Percentiles rank a stretch among this genome's conserved stretches.
phyloP scores from a whole-genome alignment of 2,888 invertebrate species.

The Cinara cedri region DNA sequence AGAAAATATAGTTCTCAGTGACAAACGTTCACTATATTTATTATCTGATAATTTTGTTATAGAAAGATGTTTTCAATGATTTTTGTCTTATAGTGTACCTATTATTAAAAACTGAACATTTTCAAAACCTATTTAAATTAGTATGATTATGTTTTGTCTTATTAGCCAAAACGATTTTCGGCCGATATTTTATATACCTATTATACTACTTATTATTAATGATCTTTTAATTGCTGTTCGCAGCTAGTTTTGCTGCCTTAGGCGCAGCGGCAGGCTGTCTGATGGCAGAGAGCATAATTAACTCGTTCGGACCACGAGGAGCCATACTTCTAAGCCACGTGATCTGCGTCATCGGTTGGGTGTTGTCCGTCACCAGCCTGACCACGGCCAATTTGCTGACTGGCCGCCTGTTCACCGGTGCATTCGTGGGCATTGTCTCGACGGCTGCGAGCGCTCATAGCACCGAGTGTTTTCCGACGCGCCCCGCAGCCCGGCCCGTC shows the following conservation, averaged over 20 bases:
- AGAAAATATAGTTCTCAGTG: too few relatives aligned
- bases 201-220: too few relatives aligned
- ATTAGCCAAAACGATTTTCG: too few relatives aligned
- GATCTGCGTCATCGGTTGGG: conserved; percentile 42
- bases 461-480: conserved; percentile 44
- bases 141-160: too few relatives aligned
- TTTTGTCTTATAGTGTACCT: too few relatives aligned
- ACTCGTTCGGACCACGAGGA: conserved; percentile 39
- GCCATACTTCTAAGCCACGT: conserved; percentile 38
- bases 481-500: conserved; percentile 38
- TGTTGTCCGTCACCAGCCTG: conserved; percentile 29
- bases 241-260: conserved; percentile 39
- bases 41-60: too few relatives aligned
- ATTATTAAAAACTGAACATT: too few relatives aligned
- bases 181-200: too few relatives aligned
- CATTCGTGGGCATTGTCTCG: conserved; percentile 33
- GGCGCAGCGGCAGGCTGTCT: conserved; percentile 38
- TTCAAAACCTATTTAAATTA: too few relatives aligned
- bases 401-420: conserved; percentile 32
- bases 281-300: conserved; percentile 41
- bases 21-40: too few relatives aligned
- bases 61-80: too few relatives aligned
- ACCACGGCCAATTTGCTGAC: conserved; percentile 19
- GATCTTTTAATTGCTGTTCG: not conserved
- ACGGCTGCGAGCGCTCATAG: conserved; percentile 29